Conservation (phyloP, 1,140 invertebrate species). For the Lysiphlebus fabarum region DNA sequence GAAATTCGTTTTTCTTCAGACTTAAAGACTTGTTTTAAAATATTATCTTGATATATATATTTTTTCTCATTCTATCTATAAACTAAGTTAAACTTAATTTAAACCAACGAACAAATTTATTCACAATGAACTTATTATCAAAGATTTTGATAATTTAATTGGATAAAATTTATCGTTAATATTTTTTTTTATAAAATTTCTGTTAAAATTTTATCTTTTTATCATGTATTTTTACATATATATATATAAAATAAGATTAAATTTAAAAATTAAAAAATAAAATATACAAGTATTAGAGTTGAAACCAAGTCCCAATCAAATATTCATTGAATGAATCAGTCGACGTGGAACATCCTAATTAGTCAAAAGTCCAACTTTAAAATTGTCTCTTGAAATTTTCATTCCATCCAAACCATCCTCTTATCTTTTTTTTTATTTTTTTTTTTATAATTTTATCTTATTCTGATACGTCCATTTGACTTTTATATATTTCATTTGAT, state of each 20-base stretch:
- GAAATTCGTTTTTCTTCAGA: constrained; percentile 4
- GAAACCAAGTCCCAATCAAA: constrained; percentile 20
- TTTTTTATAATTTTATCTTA: constrained; percentile 7
- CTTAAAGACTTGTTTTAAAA: background rate
- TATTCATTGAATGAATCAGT: constrained; percentile 18
- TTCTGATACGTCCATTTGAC: no score
- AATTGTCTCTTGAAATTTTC: constrained; percentile 9
- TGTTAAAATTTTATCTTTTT: constrained; percentile 1
- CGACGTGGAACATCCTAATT: constrained; percentile 16
- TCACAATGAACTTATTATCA: constrained; percentile 6
- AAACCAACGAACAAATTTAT: constrained; percentile 1
- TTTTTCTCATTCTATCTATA: constrained; percentile 1
- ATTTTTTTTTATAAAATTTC: background rate
- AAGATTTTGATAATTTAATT: constrained; percentile 14
- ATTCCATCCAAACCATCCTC: constrained; percentile 4
- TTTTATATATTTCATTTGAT: no score
- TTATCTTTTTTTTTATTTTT: background rate
- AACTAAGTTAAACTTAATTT: constrained; percentile 6
- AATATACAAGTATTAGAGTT: background rate
- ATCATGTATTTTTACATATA: background rate
- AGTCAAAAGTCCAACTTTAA: constrained; percentile 10
- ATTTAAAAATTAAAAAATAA: background rate
- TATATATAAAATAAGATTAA: constrained; percentile 1
- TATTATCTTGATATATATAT: background rate
- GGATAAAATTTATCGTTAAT: constrained; percentile 5